Percentiles rank a stretch among this genome's conserved stretches.
Evolutionary conservation across 2,797 vertebrate genomes (phyloP).

Genomic region (Gadopsis bispinosus): DNA sequence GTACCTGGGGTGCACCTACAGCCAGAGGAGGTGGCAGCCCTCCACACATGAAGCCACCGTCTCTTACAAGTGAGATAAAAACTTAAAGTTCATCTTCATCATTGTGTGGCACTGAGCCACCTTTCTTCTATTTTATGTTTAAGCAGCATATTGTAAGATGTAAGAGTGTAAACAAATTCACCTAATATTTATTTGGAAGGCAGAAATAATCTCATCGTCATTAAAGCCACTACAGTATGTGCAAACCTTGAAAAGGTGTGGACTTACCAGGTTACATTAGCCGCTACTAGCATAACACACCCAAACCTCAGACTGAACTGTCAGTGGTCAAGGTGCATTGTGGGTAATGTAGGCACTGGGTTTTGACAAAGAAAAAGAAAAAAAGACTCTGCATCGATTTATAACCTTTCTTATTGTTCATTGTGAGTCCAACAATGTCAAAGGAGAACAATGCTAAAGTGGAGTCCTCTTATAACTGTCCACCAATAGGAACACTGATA

Average conservation of each 20-base stretch:
- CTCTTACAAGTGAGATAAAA: constrained; percentile 67
- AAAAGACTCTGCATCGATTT: too few relatives aligned
- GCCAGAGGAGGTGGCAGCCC: constrained; percentile 87
- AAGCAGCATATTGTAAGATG: neutral
- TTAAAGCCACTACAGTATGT: too few relatives aligned
- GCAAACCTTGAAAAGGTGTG: too few relatives aligned
- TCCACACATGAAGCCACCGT: constrained; percentile 66
- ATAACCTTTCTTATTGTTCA: too few relatives aligned
- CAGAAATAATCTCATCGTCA: too few relatives aligned
- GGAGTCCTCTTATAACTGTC: neutral
- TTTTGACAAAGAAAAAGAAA: too few relatives aligned
- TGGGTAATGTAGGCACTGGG: neutral
- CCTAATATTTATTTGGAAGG: too few relatives aligned
- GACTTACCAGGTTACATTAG: neutral
- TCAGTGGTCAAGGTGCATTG: neutral
- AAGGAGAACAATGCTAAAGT: too few relatives aligned
- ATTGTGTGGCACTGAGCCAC: neutral
- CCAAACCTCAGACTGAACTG: neutral
- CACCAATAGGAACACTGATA: neutral
- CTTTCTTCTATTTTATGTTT: neutral
- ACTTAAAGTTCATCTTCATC: neutral
- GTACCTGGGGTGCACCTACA: constrained; percentile 92
- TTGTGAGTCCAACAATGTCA: too few relatives aligned
- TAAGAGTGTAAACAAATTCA: neutral
- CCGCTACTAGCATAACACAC: neutral